Evolutionary conservation across 2,888 invertebrate genomes (phyloP).

Genomic region (Geophilus truncorum): DNA sequence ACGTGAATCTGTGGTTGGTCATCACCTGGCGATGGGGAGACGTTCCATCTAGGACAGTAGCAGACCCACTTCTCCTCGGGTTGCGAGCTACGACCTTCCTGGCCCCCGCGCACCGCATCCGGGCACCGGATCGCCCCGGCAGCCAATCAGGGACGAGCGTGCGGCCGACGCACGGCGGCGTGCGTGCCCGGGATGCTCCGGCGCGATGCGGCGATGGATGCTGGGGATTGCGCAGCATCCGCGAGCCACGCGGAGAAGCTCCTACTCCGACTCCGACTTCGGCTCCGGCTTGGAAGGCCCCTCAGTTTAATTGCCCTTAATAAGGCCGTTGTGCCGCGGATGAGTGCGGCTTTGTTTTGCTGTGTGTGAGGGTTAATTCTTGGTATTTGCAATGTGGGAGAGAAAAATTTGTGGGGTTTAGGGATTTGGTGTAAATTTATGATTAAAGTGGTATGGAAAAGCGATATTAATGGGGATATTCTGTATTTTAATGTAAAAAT

Average conservation of each 20-base stretch:
- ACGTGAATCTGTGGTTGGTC: not conserved
- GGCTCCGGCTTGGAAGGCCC: not conserved
- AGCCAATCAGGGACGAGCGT: not conserved
- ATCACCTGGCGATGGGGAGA: slow-evolving; percentile 6
- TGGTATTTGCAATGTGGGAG: too few species aligned
- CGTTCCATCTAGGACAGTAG: not conserved
- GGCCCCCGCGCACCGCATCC: slow-evolving; percentile 20
- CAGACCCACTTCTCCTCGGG: slow-evolving; percentile 14
- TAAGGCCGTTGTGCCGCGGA: not conserved
- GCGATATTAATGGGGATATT: too few species aligned
- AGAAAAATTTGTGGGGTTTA: too few species aligned
- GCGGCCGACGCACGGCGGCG: slow-evolving; percentile 6
- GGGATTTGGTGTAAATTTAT: too few species aligned
- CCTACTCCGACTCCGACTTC: not conserved
- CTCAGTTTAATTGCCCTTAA: not conserved
- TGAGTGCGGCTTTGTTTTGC: not conserved
- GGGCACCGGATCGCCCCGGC: not conserved
- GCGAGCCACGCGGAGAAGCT: too few species aligned
- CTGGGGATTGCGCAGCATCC: not conserved
- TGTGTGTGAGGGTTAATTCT: too few species aligned
- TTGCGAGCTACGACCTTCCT: not conserved
- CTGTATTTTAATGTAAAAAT: too few species aligned
- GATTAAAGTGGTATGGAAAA: too few species aligned
- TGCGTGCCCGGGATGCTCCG: not conserved
- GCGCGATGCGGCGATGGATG: not conserved